Percentiles rank a stretch among this genome's conserved stretches.
Conservation (phyloP, 2,888 invertebrate genomes). For the Ochropleura leucogaster region DNA sequence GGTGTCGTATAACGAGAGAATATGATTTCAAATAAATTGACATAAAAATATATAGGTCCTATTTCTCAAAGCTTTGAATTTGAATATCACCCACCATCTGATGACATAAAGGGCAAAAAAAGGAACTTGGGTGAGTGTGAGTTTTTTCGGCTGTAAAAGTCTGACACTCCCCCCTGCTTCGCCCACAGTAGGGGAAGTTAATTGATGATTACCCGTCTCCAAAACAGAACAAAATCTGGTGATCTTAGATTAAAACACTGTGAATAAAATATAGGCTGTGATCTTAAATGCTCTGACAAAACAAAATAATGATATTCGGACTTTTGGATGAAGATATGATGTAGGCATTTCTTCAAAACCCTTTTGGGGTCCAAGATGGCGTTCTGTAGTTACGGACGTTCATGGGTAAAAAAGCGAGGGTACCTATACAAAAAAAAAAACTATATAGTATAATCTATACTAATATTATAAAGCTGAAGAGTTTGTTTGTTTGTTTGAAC, state of each 20-base stretch:
- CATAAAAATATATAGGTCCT: neutral
- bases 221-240: too few relatives aligned
- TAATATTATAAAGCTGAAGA: neutral
- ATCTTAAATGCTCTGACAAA: neutral
- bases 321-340: neutral
- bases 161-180: too few relatives aligned
- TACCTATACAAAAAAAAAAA: too few relatives aligned
- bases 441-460: too few relatives aligned
- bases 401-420: neutral
- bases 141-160: too few relatives aligned
- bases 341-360: neutral
- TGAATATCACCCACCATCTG: neutral
- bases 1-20: neutral
- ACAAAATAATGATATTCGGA: neutral
- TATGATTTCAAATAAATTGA: neutral
- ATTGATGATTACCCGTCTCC: too few relatives aligned
- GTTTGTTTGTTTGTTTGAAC: too few relatives aligned
- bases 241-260: too few relatives aligned
- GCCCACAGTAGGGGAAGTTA: too few relatives aligned
- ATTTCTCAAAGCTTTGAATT: neutral
- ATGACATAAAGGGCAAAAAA: too few relatives aligned
- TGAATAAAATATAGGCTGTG: neutral
- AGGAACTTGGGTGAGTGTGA: too few relatives aligned
- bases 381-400: neutral
- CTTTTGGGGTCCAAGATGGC: neutral